These are phyloP conservation scores for Lepidostoma basale DNA, from an alignment of 1,140 invertebrate species.

Conservation along the genomic window DNA sequence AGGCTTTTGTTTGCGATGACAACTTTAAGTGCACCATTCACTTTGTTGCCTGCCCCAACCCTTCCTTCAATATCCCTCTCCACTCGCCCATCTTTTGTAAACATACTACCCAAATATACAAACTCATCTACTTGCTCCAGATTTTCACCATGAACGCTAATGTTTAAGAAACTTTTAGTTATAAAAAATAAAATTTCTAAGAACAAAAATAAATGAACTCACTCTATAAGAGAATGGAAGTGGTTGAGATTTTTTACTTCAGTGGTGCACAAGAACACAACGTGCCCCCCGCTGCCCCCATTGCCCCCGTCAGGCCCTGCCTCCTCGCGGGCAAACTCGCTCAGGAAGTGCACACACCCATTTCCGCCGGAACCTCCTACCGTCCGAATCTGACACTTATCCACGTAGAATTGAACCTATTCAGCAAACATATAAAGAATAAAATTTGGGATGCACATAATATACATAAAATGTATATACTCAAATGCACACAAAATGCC, in stretches of 20 bases:
- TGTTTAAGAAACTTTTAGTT: not conserved
- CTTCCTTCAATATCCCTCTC: too few species aligned
- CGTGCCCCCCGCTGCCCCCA: slow-evolving; percentile 96
- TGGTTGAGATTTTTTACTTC: slow-evolving; percentile 77
- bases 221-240: slow-evolving; percentile 59
- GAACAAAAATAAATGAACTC: slow-evolving; percentile 20
- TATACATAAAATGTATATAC: not conserved
- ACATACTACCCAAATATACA: too few species aligned
- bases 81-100: too few species aligned
- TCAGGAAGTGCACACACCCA: slow-evolving; percentile 87
- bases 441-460: slow-evolving; percentile 21
- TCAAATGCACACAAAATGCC: too few species aligned
- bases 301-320: slow-evolving; percentile 97
- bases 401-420: slow-evolving; percentile 70
- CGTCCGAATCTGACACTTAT: slow-evolving; percentile 68
- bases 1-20: too few species aligned
- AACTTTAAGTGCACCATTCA: too few species aligned
- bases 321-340: slow-evolving; percentile 74
- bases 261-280: slow-evolving; percentile 80
- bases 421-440: not conserved
- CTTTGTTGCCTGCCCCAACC: too few species aligned
- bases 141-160: not conserved
- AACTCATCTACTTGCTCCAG: not conserved
- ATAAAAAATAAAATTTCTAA: not conserved
- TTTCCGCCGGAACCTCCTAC: slow-evolving; percentile 90